Base-by-base conservation (phyloP, 2,113 vertebrate genomes). In the Channa maculata region DNA sequence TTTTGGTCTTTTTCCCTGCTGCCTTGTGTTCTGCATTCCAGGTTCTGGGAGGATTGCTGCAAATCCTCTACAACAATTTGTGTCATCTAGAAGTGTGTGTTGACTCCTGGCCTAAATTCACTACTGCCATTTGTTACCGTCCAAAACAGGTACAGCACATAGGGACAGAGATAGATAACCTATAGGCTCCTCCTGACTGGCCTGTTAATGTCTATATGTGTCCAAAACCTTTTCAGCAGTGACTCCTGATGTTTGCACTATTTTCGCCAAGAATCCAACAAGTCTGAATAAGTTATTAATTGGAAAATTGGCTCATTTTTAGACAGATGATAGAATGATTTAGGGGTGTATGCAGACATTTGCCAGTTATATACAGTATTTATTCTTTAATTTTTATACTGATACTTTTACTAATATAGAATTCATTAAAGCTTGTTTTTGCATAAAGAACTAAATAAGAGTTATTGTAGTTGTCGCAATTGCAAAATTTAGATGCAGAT, bases 31-130 rank as follows among this genome's bases (percentile, higher is more conserved):
- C 66, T 67, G 60, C 5, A 14, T 79, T 80, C 43, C 78, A 60
- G 53, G 73, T 15, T 81, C 69, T 75, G 60, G 65, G 74, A 69
- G 81, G 90, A 59, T 79, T 93, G 65, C 85, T 91, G 87, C 89
- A 92, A 61, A 91, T 93, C 75, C 91, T 87, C 54, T 71, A 89
- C 85, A 93, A 88, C 59, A 94, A 92, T 73, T 88, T 58, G 8
- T 94, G 93, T 92, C 88, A 88, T 57, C 90, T 85, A 60, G 88
- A 94, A 85, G 88, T 92, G 44, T 79, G 93, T 57, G 79, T 92
- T 77, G 92, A 94, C 84, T 93, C 92, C 12, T 95, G 95, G 94
- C 93, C 94, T 51, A 86, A 80, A 88, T 95, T 95, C 88, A 92
- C 89, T 60, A 84, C 85, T 75, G 88, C 92, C 50, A 87, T 95